A percentile compares a stretch with the other conserved stretches of the same genome.
phyloP scores from a whole-genome alignment of 1,140 invertebrate species.

The Ditylenchus dipsaci region DNA sequence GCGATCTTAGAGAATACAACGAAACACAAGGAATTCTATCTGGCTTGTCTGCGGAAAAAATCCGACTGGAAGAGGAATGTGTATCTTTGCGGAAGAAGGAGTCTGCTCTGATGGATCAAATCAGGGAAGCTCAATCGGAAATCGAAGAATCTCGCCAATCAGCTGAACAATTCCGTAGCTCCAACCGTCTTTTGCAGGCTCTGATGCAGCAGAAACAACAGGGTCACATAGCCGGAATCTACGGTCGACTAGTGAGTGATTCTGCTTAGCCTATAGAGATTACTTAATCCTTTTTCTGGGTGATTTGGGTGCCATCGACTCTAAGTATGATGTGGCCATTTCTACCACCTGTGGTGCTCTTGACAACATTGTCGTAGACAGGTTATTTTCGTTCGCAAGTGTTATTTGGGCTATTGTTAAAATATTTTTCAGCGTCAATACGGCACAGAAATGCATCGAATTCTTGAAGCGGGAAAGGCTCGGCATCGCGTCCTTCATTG shows the following conservation, averaged over 20 bases:
- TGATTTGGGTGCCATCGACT: slow-evolving; percentile 88
- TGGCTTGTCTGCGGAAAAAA: neutral
- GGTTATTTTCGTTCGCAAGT: slow-evolving; percentile 39
- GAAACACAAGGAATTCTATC: slow-evolving; percentile 18
- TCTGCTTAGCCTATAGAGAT: too few relatives aligned
- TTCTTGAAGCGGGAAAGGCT: slow-evolving; percentile 73
- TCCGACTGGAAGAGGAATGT: slow-evolving; percentile 35
- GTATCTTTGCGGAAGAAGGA: slow-evolving; percentile 10
- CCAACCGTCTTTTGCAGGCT: slow-evolving; percentile 71
- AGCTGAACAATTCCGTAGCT: slow-evolving; percentile 69
- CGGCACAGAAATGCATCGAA: slow-evolving; percentile 77
- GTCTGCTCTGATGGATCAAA: slow-evolving; percentile 2
- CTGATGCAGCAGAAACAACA: slow-evolving; percentile 78
- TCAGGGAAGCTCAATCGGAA: slow-evolving; percentile 52
- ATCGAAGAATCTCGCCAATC: slow-evolving; percentile 67
- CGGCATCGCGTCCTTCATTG: slow-evolving; percentile 65
- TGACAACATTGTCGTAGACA: slow-evolving; percentile 88
- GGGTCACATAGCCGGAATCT: slow-evolving; percentile 75
- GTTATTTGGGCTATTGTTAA: too few relatives aligned
- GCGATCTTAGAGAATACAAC: slow-evolving; percentile 31
- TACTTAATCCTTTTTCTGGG: slow-evolving; percentile 64
- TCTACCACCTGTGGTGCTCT: slow-evolving; percentile 80
- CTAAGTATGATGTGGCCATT: slow-evolving; percentile 88
- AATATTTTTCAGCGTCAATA: slow-evolving; percentile 68
- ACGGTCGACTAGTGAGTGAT: slow-evolving; percentile 73